Conservation (phyloP, 2,113 vertebrate species). For the Rhynchomys soricoides region DNA sequence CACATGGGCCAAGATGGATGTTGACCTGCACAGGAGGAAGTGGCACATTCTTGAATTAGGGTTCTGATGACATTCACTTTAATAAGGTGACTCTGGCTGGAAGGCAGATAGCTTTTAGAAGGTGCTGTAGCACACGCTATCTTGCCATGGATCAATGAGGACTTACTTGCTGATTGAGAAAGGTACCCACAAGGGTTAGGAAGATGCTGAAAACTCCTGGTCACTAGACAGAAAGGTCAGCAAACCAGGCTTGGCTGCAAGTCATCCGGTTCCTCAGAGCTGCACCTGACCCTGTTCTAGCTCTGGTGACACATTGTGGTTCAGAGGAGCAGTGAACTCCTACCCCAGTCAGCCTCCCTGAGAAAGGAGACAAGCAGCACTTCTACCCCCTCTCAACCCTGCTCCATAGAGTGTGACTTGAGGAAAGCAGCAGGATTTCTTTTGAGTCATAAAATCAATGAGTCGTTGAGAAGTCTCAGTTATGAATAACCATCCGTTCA, state of each 20-base stretch:
- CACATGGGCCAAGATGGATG: not conserved
- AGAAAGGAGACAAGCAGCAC: not conserved
- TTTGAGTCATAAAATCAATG: not conserved
- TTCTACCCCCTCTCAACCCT: not conserved
- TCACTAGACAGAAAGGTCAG: not conserved
- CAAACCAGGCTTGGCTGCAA: not conserved
- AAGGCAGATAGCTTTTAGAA: constrained; percentile 43
- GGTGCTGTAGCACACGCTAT: not conserved
- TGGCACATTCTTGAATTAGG: not conserved
- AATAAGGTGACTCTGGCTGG: constrained; percentile 5
- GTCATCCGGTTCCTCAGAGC: not conserved
- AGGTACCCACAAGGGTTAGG: constrained; percentile 24
- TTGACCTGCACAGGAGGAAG: not conserved
- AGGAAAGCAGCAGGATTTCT: not conserved
- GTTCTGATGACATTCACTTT: not conserved
- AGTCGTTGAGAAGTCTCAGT: too few relatives aligned
- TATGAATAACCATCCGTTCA: not conserved
- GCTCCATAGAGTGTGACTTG: not conserved
- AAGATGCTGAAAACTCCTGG: constrained; percentile 41
- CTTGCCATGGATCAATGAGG: constrained; percentile 18
- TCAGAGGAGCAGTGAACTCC: too few relatives aligned
- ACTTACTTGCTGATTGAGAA: constrained; percentile 42
- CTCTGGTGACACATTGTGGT: not conserved
- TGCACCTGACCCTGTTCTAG: not conserved
- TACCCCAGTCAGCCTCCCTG: not conserved